These are phyloP conservation scores for Cladopsammia gracilis DNA, from an alignment of 64 coral and sea anemone genomes.

Conservation along the genomic window DNA sequence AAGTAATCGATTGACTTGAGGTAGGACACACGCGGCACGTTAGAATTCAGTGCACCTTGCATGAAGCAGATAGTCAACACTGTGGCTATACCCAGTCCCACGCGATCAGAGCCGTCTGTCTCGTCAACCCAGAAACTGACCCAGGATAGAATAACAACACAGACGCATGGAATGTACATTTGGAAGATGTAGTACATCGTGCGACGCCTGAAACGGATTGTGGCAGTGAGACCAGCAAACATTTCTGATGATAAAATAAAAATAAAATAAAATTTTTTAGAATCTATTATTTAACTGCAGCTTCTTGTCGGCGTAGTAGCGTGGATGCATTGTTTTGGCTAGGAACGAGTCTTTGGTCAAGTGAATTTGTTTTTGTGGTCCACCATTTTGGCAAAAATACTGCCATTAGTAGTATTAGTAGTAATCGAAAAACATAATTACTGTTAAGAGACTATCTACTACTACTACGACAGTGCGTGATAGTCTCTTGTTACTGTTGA, in stretches of 20 bases:
- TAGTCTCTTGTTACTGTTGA: no score
- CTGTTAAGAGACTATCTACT: no score
- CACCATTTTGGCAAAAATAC: no score
- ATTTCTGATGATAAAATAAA: constrained; percentile 26
- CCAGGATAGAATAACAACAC: constrained; percentile 88
- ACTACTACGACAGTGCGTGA: no score
- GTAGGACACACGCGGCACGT: constrained; percentile 87
- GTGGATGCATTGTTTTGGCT: no score
- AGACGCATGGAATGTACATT: constrained; percentile 85
- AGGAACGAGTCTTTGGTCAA: no score
- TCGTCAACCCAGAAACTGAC: constrained; percentile 91
- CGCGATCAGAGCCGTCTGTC: constrained; percentile 76
- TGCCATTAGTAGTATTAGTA: no score
- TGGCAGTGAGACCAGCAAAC: constrained; percentile 88
- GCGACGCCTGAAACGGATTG: constrained; percentile 78
- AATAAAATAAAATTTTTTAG: not conserved
- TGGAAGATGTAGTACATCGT: constrained; percentile 91
- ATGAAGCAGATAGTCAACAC: constrained; percentile 91
- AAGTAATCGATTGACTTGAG: constrained; percentile 92
- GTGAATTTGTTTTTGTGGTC: no score
- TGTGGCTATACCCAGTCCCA: constrained; percentile 81
- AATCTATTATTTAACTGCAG: no score
- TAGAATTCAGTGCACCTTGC: constrained; percentile 86
- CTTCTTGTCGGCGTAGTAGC: no score
- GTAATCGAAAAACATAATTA: no score